Percentiles rank a stretch among this genome's conserved stretches.
Evolutionary conservation across 1,140 invertebrate species (phyloP).

Genomic region (Tigriopus japonicus): DNA sequence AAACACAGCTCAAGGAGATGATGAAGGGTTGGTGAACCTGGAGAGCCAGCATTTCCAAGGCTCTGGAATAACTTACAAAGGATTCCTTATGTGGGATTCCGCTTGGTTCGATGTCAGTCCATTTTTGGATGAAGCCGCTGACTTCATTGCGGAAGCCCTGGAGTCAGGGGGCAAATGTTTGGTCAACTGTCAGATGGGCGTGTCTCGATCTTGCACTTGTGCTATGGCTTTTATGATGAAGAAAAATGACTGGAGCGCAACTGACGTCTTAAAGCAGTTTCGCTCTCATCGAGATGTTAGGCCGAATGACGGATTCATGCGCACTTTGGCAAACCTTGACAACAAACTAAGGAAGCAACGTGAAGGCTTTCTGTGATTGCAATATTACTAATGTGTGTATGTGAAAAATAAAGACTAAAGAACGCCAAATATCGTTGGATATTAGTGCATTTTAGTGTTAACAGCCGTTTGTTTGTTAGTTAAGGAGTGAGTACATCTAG

Average conservation of each 20-base stretch:
- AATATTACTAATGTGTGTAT: too few relatives aligned
- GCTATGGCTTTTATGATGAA: constrained; percentile 24
- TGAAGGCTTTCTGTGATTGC: background rate
- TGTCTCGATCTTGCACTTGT: constrained; percentile 55
- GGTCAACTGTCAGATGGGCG: constrained; percentile 57
- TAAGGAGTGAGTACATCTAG: too few relatives aligned
- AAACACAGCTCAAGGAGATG: constrained; percentile 25
- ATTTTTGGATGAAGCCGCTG: constrained; percentile 52
- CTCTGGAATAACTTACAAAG: constrained; percentile 3
- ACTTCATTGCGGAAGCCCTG: constrained; percentile 57
- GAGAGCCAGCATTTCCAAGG: constrained; percentile 5
- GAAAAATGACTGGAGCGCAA: background rate
- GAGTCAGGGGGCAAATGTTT: constrained; percentile 42
- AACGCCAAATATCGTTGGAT: too few relatives aligned
- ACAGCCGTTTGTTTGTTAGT: too few relatives aligned
- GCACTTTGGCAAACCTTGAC: background rate
- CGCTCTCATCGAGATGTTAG: background rate
- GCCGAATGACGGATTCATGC: constrained; percentile 5
- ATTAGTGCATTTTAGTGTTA: too few relatives aligned
- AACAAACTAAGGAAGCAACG: background rate
- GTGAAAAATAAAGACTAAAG: too few relatives aligned
- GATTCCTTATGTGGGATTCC: background rate
- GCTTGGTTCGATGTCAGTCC: constrained; percentile 21
- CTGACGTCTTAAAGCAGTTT: background rate
- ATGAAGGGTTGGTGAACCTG: constrained; percentile 6